Conservation (phyloP, 1,140 invertebrate genomes). For the Bombus polaris region DNA sequence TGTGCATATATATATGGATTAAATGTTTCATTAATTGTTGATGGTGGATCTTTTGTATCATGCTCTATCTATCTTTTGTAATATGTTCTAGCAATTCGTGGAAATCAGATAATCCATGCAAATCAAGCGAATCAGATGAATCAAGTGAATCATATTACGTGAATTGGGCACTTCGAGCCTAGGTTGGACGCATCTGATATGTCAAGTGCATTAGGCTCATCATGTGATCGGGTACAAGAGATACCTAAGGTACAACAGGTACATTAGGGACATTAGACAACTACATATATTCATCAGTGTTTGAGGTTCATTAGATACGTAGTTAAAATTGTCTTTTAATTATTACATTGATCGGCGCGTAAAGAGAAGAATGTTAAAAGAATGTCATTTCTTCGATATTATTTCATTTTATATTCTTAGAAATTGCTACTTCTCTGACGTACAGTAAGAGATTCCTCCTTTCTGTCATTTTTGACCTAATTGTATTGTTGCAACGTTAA, state of each 20-base stretch:
- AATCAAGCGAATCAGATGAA: constrained; percentile 19
- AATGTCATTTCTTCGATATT: not conserved
- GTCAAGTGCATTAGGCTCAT: constrained; percentile 13
- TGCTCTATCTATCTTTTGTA: too few species aligned
- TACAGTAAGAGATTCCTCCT: too few species aligned
- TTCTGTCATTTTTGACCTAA: not conserved
- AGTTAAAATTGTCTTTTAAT: not conserved
- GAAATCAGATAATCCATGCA: not conserved
- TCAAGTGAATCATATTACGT: constrained; percentile 9
- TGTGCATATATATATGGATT: too few species aligned
- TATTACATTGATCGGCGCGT: not conserved
- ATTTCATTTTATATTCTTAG: not conserved
- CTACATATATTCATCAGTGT: not conserved
- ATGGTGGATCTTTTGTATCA: too few species aligned
- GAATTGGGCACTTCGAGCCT: not conserved
- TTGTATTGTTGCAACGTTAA: too few species aligned
- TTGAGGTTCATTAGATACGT: not conserved
- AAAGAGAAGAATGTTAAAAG: not conserved
- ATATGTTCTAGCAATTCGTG: not conserved
- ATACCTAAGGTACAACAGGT: constrained; percentile 22
- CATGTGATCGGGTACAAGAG: constrained; percentile 1
- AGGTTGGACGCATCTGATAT: constrained; percentile 11
- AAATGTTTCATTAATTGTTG: too few species aligned
- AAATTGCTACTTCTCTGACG: not conserved
- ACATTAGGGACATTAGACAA: not conserved